These are phyloP conservation scores for Pachyseris speciosa DNA, from an alignment of 64 coral and sea anemone genomes.

Conservation along the genomic window DNA sequence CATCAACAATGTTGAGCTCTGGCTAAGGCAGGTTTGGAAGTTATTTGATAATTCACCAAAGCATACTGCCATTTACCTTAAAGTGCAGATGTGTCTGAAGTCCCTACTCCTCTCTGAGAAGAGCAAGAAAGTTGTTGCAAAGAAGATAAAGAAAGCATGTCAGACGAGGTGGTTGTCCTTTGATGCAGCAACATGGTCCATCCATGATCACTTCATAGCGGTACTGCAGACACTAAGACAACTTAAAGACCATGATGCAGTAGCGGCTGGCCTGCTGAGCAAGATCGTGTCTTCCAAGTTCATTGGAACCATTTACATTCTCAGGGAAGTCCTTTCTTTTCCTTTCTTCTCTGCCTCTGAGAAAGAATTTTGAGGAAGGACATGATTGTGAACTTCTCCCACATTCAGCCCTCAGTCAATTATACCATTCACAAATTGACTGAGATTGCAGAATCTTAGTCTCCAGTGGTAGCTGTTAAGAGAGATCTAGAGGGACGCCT, in stretches of 20 bases:
- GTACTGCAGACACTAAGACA: not conserved
- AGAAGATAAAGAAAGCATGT: slow-evolving; percentile 15
- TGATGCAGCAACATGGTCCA: not conserved
- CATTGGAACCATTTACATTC: slow-evolving; percentile 8
- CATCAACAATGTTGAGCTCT: too few relatives aligned
- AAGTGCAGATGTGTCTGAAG: slow-evolving; percentile 3
- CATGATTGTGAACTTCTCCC: not conserved
- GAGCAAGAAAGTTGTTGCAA: slow-evolving; percentile 12
- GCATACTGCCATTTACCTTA: not conserved
- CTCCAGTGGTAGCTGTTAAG: not conserved
- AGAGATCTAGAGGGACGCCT: not conserved
- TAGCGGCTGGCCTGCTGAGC: not conserved
- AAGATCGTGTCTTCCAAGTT: slow-evolving; percentile 9
- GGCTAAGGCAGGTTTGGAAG: too few relatives aligned
- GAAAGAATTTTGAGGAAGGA: not conserved
- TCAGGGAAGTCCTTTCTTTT: not conserved
- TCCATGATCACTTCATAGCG: not conserved
- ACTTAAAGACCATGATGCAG: not conserved
- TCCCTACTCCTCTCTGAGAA: slow-evolving; percentile 9
- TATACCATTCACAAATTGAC: not conserved
- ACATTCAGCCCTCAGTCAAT: not conserved
- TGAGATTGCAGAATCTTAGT: not conserved
- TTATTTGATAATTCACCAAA: too few relatives aligned
- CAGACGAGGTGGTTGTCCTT: slow-evolving; percentile 14
- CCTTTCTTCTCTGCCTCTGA: not conserved